A percentile compares a stretch with the other conserved stretches of the same genome.
These are phyloP conservation scores for Hylomyscus alleni DNA, from an alignment of 2,797 vertebrate genomes.

Conservation along the genomic window DNA sequence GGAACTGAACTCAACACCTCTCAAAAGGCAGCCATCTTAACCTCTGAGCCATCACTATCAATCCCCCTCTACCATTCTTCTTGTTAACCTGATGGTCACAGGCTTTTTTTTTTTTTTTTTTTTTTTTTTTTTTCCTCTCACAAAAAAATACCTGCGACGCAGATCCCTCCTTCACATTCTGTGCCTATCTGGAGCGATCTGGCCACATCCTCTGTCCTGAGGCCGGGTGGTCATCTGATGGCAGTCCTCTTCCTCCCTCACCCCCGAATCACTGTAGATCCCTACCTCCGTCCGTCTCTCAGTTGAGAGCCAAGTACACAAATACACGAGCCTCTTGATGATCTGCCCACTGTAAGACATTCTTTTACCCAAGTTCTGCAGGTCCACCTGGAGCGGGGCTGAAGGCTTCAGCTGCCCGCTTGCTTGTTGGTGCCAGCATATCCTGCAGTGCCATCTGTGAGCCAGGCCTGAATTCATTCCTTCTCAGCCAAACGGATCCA, in stretches of 20 bases:
- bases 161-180: background rate
- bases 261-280: accelerated
- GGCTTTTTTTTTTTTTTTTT: background rate
- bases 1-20: background rate
- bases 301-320: background rate
- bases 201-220: background rate
- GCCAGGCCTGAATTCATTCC: background rate
- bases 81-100: background rate
- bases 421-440: background rate
- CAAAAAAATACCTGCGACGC: background rate
- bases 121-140: background rate
- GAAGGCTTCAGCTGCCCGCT: background rate
- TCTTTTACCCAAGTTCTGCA: background rate
- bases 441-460: slow-evolving; percentile 28
- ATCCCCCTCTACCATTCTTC: background rate
- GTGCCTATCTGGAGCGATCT: background rate
- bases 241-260: background rate
- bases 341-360: background rate
- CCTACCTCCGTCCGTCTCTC: background rate
- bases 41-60: background rate
- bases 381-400: background rate
- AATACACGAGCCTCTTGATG: background rate
- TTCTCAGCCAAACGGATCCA: background rate
- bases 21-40: background rate
- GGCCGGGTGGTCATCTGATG: too few relatives aligned